Base-by-base conservation (phyloP, 2,113 vertebrate genomes). In the Pyrgilauda ruficollis region DNA sequence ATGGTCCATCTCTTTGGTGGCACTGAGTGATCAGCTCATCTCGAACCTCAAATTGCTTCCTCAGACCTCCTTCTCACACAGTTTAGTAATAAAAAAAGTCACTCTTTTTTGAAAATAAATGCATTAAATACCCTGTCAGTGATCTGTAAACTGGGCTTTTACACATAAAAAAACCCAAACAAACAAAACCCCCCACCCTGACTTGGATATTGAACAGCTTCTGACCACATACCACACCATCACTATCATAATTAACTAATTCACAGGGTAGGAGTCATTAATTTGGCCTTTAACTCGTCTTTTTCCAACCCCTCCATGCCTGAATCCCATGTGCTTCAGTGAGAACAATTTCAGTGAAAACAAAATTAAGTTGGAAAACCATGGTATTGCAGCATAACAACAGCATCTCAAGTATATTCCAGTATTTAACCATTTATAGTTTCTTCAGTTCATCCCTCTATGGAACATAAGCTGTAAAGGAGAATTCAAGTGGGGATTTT, bases 101-200 rank as follows among this genome's bases (percentile, higher is more conserved):
- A 24, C 16, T 3, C 3, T 49, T 59, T 55, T 30, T 4, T 4
- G 1, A 53, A 72, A 84, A 59, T 2, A 4, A 4, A 5, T 2
- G 1, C 16, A 8, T 62, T 10, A 53, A 85, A 37, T 8, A 91
- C 7, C 14, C 66, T 41, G 4, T 8, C 41, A 74, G 8, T 4
- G 41, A 82, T 7, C 17, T 63, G 46, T 3, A 49, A 63, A 39
- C 6, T 7, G 6, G 56, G 21, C 7, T 39, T 27, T 52, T 37
- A 67, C 4, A 56, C 15, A 62, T 19, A 9, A 16, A 66, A 72
- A 43, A 28, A 22, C 19, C 59, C 35, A 16, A 8, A 11, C 7
- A 27, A 30, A 12, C 7, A 31, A 30, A 11, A 2, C 1, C 12
- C 15, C 37, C 74, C 33, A n/a, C 5, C 9, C 9, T 3, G 5